These are phyloP conservation scores for Catostylus mosaicus DNA, from an alignment of 30 jellyfish, hydroid and myxozoan species.

Conservation along the genomic window DNA sequence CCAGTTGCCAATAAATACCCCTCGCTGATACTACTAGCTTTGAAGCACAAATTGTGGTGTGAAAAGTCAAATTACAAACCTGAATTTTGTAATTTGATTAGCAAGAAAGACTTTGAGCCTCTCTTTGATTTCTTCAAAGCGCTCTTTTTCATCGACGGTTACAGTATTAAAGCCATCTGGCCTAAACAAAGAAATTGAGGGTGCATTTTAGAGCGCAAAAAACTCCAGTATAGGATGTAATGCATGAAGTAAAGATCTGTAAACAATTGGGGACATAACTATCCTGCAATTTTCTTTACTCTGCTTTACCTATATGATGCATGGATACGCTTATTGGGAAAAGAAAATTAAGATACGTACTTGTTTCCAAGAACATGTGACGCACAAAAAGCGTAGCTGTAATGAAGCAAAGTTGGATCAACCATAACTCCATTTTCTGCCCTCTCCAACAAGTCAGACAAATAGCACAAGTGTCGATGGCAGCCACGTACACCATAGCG, in stretches of 20 bases:
- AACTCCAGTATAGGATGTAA: background rate
- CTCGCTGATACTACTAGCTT: no score
- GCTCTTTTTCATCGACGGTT: constrained; percentile 88
- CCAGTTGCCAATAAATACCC: no score
- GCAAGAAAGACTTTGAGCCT: constrained; percentile 82
- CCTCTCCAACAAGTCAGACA: constrained; percentile 85
- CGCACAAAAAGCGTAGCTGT: constrained; percentile 96
- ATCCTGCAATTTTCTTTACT: no score
- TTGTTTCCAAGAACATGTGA: constrained; percentile 97
- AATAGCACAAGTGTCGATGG: constrained; percentile 93
- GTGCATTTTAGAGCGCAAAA: background rate
- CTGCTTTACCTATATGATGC: no score
- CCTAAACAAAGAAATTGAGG: constrained; percentile 16
- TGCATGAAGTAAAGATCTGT: no score
- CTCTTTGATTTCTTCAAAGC: constrained; percentile 90
- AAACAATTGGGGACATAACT: no score
- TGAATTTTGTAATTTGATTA: constrained; percentile 90
- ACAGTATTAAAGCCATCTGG: constrained; percentile 98
- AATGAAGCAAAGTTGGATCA: constrained; percentile 92
- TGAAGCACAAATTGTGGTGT: no score
- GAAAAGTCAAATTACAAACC: no score
- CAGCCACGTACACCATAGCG: constrained; percentile 98
- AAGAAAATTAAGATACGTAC: no score
- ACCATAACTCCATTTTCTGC: constrained; percentile 97
- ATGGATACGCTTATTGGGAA: background rate